Percentiles rank a stretch among this genome's conserved stretches.
These are phyloP conservation scores for Entelurus aequoreus DNA, from an alignment of 2,113 vertebrate genomes.

Conservation along the genomic window DNA sequence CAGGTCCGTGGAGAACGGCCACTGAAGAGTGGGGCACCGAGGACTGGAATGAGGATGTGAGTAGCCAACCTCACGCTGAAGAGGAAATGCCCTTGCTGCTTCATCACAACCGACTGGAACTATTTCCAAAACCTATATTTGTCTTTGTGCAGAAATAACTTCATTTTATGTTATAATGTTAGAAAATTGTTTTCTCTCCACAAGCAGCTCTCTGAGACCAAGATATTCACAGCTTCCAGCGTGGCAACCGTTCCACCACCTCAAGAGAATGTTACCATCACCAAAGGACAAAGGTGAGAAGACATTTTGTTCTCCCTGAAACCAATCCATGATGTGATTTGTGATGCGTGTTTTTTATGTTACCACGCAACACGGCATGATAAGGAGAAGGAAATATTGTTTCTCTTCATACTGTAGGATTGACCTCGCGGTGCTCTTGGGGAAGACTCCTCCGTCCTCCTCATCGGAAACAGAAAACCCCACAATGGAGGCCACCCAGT, in stretches of 20 bases:
- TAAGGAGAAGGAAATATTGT: background rate
- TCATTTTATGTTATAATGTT: background rate
- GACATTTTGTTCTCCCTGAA: background rate
- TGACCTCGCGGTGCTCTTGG: constrained; percentile 91
- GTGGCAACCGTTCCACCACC: constrained; percentile 86
- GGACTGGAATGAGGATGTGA: constrained; percentile 98
- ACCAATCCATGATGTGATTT: too few relatives aligned
- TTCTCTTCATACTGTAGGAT: constrained; percentile 70
- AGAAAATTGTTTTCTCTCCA: background rate
- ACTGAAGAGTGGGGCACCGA: constrained; percentile 98
- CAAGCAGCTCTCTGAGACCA: constrained; percentile 91
- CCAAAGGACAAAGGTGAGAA: constrained; percentile 89
- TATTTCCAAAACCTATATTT: background rate
- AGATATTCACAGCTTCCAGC: constrained; percentile 97
- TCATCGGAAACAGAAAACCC: constrained; percentile 85
- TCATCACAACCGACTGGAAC: background rate
- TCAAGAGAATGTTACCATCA: constrained; percentile 96
- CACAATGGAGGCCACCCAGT: constrained; percentile 80
- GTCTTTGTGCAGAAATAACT: background rate
- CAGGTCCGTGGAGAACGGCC: constrained; percentile 89
- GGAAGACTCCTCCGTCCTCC: constrained; percentile 90
- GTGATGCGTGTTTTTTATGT: too few relatives aligned
- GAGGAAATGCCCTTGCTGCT: background rate
- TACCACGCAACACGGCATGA: too few relatives aligned
- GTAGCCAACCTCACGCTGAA: constrained; percentile 45